Evolutionary conservation across 1,140 invertebrate species (phyloP).

Genomic region (Drosophila busckii): DNA sequence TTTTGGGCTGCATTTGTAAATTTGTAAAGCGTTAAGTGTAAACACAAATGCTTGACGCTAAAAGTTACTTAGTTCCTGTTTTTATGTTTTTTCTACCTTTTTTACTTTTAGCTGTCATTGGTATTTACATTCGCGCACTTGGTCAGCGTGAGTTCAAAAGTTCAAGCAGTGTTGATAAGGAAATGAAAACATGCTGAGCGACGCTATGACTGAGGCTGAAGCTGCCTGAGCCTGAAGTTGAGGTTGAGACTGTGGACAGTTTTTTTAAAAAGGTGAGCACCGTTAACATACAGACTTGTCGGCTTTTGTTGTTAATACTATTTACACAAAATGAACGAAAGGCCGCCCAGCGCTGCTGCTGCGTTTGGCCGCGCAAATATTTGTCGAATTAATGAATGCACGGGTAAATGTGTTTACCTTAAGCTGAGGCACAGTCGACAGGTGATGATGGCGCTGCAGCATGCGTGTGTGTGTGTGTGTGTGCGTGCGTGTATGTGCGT

Average conservation of each 20-base stretch:
- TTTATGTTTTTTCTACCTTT: too few species aligned
- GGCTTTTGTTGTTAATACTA: slow-evolving; percentile 75
- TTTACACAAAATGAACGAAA: slow-evolving; percentile 68
- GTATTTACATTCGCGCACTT: neutral
- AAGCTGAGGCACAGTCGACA: slow-evolving; percentile 18
- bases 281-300: slow-evolving; percentile 39
- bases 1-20: too few species aligned
- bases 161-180: slow-evolving; percentile 5
- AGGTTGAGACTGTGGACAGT: too few species aligned
- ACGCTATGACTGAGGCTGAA: too few species aligned
- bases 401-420: slow-evolving; percentile 72
- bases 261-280: slow-evolving; percentile 27
- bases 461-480: neutral
- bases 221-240: too few species aligned
- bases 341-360: slow-evolving; percentile 36
- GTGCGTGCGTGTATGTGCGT: neutral
- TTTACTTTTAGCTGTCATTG: too few species aligned
- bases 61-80: too few species aligned
- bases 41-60: too few species aligned
- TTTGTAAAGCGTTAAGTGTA: too few species aligned
- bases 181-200: neutral
- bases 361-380: slow-evolving; percentile 54
- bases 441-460: neutral
- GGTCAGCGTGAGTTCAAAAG: slow-evolving; percentile 1
- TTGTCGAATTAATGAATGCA: slow-evolving; percentile 72